Conservation (phyloP, 30 jellyfish, hydroid and myxozoan species). For the Turritopsis dohrnii region DNA sequence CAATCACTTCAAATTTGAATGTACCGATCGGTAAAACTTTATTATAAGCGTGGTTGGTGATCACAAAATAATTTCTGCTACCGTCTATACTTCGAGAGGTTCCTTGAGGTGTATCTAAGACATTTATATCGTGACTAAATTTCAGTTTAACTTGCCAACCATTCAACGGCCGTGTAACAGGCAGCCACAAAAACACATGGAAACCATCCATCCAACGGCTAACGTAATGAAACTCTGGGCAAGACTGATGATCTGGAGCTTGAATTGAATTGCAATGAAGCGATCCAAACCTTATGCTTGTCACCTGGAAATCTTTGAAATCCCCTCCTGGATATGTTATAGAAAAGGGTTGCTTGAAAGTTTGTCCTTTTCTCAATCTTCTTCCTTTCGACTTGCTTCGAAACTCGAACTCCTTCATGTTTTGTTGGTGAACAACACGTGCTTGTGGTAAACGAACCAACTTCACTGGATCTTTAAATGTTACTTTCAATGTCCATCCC, state of each 20-base stretch:
- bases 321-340: background rate
- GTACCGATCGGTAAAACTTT: background rate
- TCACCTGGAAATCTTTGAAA: background rate
- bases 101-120: background rate
- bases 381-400: background rate
- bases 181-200: background rate
- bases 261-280: background rate
- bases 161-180: background rate
- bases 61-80: background rate
- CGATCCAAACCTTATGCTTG: background rate
- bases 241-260: background rate
- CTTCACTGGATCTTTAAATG: background rate
- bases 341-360: background rate
- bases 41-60: background rate
- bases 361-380: background rate
- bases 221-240: background rate
- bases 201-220: background rate
- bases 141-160: conserved; percentile 1
- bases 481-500: background rate
- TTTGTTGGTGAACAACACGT: background rate
- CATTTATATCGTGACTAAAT: background rate
- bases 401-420: background rate
- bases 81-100: background rate
- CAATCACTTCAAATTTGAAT: background rate
- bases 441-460: background rate